Conservation (phyloP, 2,888 invertebrate genomes). For the Cosmorhoe ocellata region DNA sequence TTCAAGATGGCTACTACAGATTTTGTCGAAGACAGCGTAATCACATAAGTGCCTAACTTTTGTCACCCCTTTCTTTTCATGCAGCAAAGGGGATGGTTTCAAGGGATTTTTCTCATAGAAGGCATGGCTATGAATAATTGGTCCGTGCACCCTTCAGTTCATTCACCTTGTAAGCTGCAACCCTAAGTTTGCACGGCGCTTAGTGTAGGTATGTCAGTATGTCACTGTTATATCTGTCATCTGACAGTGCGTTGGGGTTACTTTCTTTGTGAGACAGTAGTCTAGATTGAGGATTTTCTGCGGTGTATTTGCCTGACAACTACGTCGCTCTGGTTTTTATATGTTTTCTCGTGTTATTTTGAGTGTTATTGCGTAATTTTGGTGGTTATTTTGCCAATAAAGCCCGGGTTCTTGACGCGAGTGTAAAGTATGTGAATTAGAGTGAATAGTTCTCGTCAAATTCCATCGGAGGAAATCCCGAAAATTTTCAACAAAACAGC, state of each 20-base stretch:
- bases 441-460: too few species aligned
- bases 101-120: conserved; percentile 48
- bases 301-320: too few species aligned
- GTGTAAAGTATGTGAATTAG: too few species aligned
- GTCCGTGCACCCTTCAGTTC: conserved; percentile 48
- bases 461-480: too few species aligned
- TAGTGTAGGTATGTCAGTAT: conserved; percentile 50
- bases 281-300: too few species aligned
- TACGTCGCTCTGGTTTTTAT: too few species aligned
- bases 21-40: conserved; percentile 14
- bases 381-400: too few species aligned
- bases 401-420: too few species aligned
- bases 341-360: too few species aligned
- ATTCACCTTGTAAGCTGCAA: conserved; percentile 42
- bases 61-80: conserved; percentile 29
- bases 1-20: too few species aligned
- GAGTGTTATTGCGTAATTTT: too few species aligned
- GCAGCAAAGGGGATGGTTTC: conserved; percentile 35
- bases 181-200: conserved; percentile 38
- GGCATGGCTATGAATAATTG: conserved; percentile 61
- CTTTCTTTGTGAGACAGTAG: conserved; percentile 14
- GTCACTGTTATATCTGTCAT: conserved; percentile 46
- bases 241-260: conserved; percentile 15
- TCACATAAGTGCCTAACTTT: conserved; percentile 28
- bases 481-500: too few species aligned